Evolutionary conservation across 2,113 vertebrate species (phyloP).

Genomic region (Erythrocebus patas): DNA sequence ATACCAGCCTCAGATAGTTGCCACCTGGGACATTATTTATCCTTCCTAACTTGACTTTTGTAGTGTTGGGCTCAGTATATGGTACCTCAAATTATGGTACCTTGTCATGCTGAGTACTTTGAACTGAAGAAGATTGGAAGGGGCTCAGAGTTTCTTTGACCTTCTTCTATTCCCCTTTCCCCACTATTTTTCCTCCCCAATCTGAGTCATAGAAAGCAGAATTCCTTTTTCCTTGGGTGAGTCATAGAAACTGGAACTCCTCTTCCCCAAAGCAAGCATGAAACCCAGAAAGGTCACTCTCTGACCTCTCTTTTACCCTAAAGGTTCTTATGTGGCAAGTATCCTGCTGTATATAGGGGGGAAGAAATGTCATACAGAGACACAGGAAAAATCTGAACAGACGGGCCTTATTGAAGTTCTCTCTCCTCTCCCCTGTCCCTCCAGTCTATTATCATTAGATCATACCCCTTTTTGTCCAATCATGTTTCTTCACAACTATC

Average conservation of each 20-base stretch:
- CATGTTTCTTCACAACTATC: not conserved
- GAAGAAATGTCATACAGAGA: not conserved
- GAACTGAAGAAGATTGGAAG: not conserved
- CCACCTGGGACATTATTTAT: not conserved
- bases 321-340: not conserved
- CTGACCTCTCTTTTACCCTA: not conserved
- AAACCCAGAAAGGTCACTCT: not conserved
- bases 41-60: not conserved
- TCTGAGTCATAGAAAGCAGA: not conserved
- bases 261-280: not conserved
- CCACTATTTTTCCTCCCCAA: not conserved
- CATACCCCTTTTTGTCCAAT: not conserved
- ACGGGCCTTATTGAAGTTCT: not conserved
- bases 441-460: not conserved
- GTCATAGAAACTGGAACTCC: not conserved
- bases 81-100: not conserved
- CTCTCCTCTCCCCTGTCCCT: no score
- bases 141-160: not conserved
- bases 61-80: not conserved
- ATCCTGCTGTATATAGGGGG: not conserved
- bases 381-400: not conserved
- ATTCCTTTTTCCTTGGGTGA: not conserved
- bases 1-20: no score
- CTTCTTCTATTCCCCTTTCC: not conserved
- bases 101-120: not conserved